phyloP scores from a whole-genome alignment of 2,797 vertebrate species.

The Otolemur crassicaudatus region DNA sequence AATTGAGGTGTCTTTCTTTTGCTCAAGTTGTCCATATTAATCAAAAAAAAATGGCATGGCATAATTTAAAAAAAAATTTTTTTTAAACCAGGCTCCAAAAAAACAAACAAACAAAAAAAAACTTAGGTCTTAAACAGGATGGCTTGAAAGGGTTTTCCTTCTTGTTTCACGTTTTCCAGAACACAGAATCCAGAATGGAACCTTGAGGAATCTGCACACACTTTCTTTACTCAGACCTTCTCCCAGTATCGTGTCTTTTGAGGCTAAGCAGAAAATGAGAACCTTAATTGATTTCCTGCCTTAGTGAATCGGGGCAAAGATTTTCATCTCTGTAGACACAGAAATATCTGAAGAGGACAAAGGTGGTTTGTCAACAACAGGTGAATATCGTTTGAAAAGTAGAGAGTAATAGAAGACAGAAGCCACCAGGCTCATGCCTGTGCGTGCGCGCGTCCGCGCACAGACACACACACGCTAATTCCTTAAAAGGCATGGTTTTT shows the following conservation, averaged over 20 bases:
- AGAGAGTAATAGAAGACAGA: not conserved
- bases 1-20: slow-evolving; percentile 69
- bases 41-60: slow-evolving; percentile 42
- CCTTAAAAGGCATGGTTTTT: not conserved
- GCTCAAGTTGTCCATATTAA: slow-evolving; percentile 62
- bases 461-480: not conserved
- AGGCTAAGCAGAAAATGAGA: slow-evolving; percentile 81
- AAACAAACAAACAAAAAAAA: not conserved
- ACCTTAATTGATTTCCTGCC: slow-evolving; percentile 84
- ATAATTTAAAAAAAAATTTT: slow-evolving; percentile 20
- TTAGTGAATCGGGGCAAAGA: slow-evolving; percentile 74
- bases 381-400: slow-evolving; percentile 62
- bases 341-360: slow-evolving; percentile 63
- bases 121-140: slow-evolving; percentile 44
- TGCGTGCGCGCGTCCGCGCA: accelerated
- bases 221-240: slow-evolving; percentile 40
- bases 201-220: slow-evolving; percentile 49
- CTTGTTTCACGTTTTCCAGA: slow-evolving; percentile 39
- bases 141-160: not conserved
- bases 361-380: slow-evolving; percentile 62
- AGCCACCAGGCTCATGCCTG: not conserved
- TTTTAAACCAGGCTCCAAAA: not conserved
- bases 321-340: slow-evolving; percentile 64
- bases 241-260: slow-evolving; percentile 69
- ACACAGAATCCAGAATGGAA: slow-evolving; percentile 50